phyloP scores from a whole-genome alignment of 1,140 invertebrate species.

The Diuraphis noxia region DNA sequence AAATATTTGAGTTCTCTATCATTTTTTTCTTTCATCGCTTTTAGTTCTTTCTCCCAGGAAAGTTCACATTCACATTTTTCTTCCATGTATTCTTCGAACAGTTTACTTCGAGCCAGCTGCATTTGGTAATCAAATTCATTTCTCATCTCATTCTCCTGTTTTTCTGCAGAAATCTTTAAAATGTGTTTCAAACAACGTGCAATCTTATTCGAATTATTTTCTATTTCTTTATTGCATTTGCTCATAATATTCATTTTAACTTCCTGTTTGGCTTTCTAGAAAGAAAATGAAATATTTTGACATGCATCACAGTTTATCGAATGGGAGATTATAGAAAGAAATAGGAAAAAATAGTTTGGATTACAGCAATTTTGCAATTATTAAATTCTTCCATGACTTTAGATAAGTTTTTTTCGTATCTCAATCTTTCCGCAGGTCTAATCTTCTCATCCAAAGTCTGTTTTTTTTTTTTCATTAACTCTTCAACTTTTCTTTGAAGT shows the following conservation, averaged over 20 bases:
- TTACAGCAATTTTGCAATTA: not conserved
- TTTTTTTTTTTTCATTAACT: not conserved
- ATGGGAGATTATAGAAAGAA: too few relatives aligned
- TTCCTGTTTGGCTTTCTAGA: not conserved
- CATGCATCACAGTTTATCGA: not conserved
- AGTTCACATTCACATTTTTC: not conserved
- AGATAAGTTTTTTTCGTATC: not conserved
- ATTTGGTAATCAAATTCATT: not conserved
- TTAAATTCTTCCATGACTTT: not conserved
- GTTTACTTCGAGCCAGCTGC: not conserved
- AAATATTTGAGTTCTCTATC: not conserved
- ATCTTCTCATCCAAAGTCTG: not conserved
- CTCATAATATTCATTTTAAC: not conserved
- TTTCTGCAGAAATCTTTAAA: not conserved
- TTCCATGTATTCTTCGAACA: not conserved
- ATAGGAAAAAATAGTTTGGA: not conserved
- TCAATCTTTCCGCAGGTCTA: not conserved
- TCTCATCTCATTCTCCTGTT: not conserved
- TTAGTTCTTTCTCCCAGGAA: too few relatives aligned
- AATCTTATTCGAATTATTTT: not conserved
- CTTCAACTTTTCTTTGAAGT: not conserved
- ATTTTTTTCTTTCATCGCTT: not conserved
- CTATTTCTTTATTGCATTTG: not conserved
- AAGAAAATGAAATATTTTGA: not conserved
- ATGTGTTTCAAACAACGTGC: not conserved